Evolutionary conservation across 2,797 vertebrate genomes (phyloP).

Genomic region (Champsocephalus esox): DNA sequence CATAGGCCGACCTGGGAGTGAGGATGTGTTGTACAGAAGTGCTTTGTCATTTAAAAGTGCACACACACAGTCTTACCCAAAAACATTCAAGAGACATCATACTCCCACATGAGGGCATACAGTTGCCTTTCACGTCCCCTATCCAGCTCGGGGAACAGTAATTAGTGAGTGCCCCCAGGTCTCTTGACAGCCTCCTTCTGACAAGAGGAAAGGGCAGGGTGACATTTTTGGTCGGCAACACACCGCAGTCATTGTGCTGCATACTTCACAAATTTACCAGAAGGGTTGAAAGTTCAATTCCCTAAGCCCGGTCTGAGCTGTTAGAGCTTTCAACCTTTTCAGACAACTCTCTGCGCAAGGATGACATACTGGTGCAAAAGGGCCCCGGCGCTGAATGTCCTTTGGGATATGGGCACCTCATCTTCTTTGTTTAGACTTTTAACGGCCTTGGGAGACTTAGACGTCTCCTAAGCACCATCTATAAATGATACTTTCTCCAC

Average conservation of each 20-base stretch:
- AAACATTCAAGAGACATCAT: constrained; percentile 46
- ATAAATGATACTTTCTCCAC: constrained; percentile 62
- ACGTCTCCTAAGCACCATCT: constrained; percentile 52
- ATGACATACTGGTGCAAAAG: constrained; percentile 50
- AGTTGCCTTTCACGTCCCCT: constrained; percentile 30
- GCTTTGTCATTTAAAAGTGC: constrained; percentile 59
- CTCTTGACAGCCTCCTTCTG: constrained; percentile 72
- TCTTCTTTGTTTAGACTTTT: constrained; percentile 70
- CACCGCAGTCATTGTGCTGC: constrained; percentile 55
- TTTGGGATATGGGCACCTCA: constrained; percentile 53
- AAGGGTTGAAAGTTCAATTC: constrained; percentile 78
- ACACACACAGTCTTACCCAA: constrained; percentile 30
- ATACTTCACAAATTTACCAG: constrained; percentile 76
- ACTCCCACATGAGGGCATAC: constrained; percentile 50
- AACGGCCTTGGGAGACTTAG: constrained; percentile 51
- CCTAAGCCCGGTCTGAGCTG: constrained; percentile 57
- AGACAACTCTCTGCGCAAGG: constrained; percentile 48
- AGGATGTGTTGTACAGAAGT: too few relatives aligned
- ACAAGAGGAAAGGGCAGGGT: constrained; percentile 83
- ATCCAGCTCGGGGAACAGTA: constrained; percentile 74
- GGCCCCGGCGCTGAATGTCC: constrained; percentile 25
- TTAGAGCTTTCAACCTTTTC: constrained; percentile 74
- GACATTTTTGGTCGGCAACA: constrained; percentile 81
- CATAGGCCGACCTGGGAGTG: too few relatives aligned
- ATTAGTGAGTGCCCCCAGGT: constrained; percentile 80